Base-by-base conservation (phyloP, 2,888 invertebrate species). In the Pegoplata infirma region DNA sequence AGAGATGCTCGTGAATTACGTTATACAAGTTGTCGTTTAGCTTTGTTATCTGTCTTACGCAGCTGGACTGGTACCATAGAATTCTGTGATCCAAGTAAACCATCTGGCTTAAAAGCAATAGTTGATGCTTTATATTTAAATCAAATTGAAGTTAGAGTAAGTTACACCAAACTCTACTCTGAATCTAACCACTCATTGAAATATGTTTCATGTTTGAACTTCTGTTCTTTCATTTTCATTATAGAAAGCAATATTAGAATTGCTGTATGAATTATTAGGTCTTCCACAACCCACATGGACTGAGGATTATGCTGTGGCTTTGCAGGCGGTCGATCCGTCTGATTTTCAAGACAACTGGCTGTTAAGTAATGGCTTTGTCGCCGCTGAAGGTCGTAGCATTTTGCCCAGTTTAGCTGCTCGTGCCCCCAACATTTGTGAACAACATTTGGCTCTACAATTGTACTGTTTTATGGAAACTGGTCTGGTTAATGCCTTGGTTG, bases 21-120 rank as follows among this genome's bases (percentile, higher is more conserved):
- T 84, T 96, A 97, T 86, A 94, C 94, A 25, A 96, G 97, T 84
- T 96, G 96, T 84, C 94, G 96, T 75, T 90, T 96, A 76, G 97
- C 96, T 12, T 89, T 97, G 76, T 91, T 97, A 58, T 96, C 97
- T 80, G 93, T 96, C 74, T 89, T 98, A 77, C 93, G 97, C 79
- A 98, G 98, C 82, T 98, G 97, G 95, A 94, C 97, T 46, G 98
- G 98, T 67, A 91, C 96, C 80, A 90, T 97, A 75, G 96, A 96
- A 89, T 96, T 97, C 90, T 96, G 96, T 88, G 93, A 94, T 89
- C 96, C 96, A 10, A 91, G 91, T 83, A 93, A 94, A 85, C 90
- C 92, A 76, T 94, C 94, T 21, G 96, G 96, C 5, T 91, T 96
- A 78, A 93, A 92, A 83, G 94, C 96, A 63, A 92, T 96, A 81